Evolutionary conservation across 2,888 invertebrate genomes (phyloP).

Genomic region (Drosophila greeni): DNA sequence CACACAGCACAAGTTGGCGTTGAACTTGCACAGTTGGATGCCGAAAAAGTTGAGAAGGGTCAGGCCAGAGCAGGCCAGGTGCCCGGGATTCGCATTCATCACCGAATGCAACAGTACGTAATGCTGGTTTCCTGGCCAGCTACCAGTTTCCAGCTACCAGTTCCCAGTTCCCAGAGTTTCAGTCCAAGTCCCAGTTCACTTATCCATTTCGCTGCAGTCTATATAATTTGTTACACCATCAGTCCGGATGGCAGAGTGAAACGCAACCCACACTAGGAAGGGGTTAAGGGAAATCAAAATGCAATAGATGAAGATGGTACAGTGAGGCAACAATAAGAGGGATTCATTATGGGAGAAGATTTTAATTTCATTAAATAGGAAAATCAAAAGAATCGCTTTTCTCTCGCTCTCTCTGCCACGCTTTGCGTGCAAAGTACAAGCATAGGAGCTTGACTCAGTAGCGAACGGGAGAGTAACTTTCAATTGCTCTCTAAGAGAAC

Average conservation of each 20-base stretch:
- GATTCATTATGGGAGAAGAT: too few species aligned
- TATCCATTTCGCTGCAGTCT: conserved; percentile 60
- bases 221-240: conserved; percentile 35
- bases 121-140: conserved; percentile 12
- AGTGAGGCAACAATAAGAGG: not conserved
- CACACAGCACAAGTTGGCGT: conserved; percentile 29
- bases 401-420: not conserved
- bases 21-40: conserved; percentile 32
- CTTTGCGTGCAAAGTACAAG: not conserved
- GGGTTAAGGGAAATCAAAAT: not conserved
- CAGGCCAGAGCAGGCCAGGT: conserved; percentile 15
- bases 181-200: conserved; percentile 61
- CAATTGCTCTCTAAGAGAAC: too few species aligned
- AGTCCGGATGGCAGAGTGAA: not conserved
- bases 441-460: too few species aligned
- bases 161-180: not conserved
- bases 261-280: not conserved
- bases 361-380: not conserved
- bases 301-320: not conserved
- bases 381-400: not conserved
- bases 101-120: conserved; percentile 46
- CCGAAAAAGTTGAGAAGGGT: conserved; percentile 8
- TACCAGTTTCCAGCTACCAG: not conserved
- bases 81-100: conserved; percentile 52
- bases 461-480: too few species aligned